These are phyloP conservation scores for Tetramorium alpestre DNA, from an alignment of 1,140 invertebrate genomes.

Conservation along the genomic window DNA sequence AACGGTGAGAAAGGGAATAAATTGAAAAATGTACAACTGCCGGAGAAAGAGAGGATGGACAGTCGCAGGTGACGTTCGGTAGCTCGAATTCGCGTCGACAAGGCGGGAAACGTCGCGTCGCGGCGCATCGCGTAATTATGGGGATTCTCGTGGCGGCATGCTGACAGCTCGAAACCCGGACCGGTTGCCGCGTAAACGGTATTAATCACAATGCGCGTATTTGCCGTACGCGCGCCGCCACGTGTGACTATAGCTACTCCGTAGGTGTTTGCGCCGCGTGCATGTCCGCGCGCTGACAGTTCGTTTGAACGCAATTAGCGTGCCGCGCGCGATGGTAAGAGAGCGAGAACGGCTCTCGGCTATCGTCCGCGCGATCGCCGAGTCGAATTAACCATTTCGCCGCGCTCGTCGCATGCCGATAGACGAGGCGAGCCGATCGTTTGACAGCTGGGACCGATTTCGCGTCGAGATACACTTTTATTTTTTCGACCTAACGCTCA, in stretches of 20 bases:
- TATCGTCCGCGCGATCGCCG: conserved; percentile 78
- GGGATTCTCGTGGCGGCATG: conserved; percentile 64
- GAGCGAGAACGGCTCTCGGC: conserved; percentile 41
- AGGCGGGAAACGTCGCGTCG: conserved; percentile 30
- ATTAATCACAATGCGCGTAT: conserved; percentile 77
- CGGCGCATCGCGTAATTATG: conserved; percentile 70
- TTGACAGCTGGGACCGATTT: conserved; percentile 21
- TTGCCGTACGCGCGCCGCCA: conserved; percentile 16
- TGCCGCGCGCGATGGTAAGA: conserved; percentile 75
- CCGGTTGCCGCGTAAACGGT: conserved; percentile 60
- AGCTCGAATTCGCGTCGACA: background rate
- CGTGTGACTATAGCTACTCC: conserved; percentile 30
- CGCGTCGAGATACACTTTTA: background rate
- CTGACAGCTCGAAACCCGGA: conserved; percentile 72
- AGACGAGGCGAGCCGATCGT: background rate
- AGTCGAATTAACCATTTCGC: conserved; percentile 77
- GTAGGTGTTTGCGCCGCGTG: conserved; percentile 63
- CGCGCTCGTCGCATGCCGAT: conserved; percentile 37
- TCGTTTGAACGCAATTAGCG: conserved; percentile 85
- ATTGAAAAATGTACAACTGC: background rate
- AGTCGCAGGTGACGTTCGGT: background rate
- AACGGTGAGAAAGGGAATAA: background rate
- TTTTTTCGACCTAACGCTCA: conserved; percentile 20
- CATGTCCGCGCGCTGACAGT: conserved; percentile 82
- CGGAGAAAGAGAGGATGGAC: background rate